Base-by-base conservation (phyloP, 1,140 invertebrate species). In the Panagrolaimus sp. region DNA sequence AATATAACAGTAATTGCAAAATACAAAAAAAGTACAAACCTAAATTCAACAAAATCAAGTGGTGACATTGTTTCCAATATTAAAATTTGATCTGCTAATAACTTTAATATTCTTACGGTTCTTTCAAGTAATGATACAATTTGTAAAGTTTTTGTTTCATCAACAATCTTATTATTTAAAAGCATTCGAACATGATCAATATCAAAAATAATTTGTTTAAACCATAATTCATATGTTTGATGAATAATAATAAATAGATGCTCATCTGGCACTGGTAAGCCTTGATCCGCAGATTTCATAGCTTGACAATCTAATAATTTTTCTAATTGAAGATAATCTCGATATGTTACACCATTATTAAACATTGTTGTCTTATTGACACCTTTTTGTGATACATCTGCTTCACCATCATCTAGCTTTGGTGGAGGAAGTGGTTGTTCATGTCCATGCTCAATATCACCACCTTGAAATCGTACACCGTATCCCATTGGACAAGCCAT, bases 11-110 rank as follows among this genome's bases (percentile, higher is more conserved):
- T n/a, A 16, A 47, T 63, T 5, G 13, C 62, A n/a, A 14, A 65
- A 65, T 5, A 5, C 43, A 38, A 38, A 38, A 38, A 38, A 38
- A 38, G 7, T 2, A n/a, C 47, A 47, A 77, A 84, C 47, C 93
- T 87, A 84, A 97, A 97, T 71, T 95, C 93, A 89, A 97, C 92
- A 79, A 97, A 98, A 85, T 97, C 94, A 62, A 95, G 84, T 0
- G 94, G 93, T 0, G 92, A 94, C 94, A 98, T 98, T 0, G 93
- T 97, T 84, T 98, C 96, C 65, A 99, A 84, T 76, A 99, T 96
- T 80, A 91, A 89, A 9, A 98, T 92, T 87, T 98, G 95, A 82
- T 98, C 95, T 23, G 93, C 92, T 25, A 97, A 84, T 0, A 97
- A 84, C 92, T 96, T 97, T 3, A 96, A 83, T 78, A 98, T 98